Evolutionary conservation across 2,113 vertebrate genomes (phyloP), one percentile per base, ranked within the genome.

Genomic region (Lipophrys pholis): DNA sequence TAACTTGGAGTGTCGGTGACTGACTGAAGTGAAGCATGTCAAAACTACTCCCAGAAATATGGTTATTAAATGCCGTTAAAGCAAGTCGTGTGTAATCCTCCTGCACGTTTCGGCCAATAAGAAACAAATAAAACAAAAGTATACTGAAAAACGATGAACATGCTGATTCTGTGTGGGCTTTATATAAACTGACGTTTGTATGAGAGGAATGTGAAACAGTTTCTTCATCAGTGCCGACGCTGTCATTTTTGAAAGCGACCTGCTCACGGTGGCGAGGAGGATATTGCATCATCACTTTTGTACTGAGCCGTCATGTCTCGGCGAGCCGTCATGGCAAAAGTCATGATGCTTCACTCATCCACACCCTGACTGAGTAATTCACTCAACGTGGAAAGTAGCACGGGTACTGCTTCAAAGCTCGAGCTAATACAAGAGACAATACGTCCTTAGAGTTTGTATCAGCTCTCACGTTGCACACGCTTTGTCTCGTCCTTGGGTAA

Each of bases 291-390:
- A 75, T 45, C 11, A 16, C 8, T 0, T 65, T 6, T 64, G 63
- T 74, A 12, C 67, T 45, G 56, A 69, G 15, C 5, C 50, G 79
- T 72, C 21, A 11, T 16, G 49, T 65, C 50, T 35, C 5, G 1
- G 39, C 42, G 42, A 50, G 50, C 14, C 69, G 50, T 16, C 15
- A 10, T 12, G 35, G 71, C 60, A 55, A 5, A 8, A 12, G 49
- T n/a, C 66, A 62, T 12, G 10, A 49, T 15, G 8, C 16, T 3
- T 53, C 49, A 62, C 0, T 4, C 8, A 40, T 12, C 14, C 88
- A 76, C 88, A 11, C 84, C 86, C 61, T 30, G 17, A 3, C 1
- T 85, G 73, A 80, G 12, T 69, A 11, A 85, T 43, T 21, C 11
- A 41, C 6, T 6, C 5, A 65, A 39, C 7, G 11, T 39, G n/a